phyloP scores from a whole-genome alignment of 2,797 vertebrate genomes.

The Squalus acanthias region DNA sequence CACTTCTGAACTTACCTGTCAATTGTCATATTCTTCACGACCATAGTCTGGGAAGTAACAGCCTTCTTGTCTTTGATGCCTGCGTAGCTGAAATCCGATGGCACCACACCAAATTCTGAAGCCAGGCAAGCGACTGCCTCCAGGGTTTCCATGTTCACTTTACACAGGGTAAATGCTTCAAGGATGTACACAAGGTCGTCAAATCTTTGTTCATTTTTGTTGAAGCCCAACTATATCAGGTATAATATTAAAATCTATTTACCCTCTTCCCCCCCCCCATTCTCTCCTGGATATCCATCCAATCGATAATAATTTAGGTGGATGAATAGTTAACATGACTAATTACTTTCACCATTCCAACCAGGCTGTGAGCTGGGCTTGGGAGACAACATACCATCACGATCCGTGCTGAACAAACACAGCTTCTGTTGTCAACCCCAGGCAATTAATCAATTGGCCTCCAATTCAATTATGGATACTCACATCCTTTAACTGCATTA shows the following conservation, averaged over 20 bases:
- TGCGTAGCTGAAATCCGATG: slow-evolving; percentile 90
- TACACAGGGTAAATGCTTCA: slow-evolving; percentile 80
- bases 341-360: not conserved
- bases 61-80: slow-evolving; percentile 94
- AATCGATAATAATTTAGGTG: not conserved
- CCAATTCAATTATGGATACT: not conserved
- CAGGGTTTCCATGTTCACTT: slow-evolving; percentile 90
- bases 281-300: not conserved
- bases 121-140: slow-evolving; percentile 85
- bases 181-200: slow-evolving; percentile 25
- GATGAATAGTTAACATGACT: not conserved
- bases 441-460: not conserved
- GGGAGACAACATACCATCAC: no score
- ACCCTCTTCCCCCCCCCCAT: not conserved
- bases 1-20: slow-evolving; percentile 61
- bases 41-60: slow-evolving; percentile 84
- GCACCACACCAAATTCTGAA: slow-evolving; percentile 74
- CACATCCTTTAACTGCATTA: not conserved
- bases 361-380: not conserved
- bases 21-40: slow-evolving; percentile 83
- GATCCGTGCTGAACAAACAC: not conserved
- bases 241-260: not conserved
- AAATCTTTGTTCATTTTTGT: not conserved
- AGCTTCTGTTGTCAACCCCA: not conserved
- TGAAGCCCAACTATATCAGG: not conserved